These are phyloP conservation scores for Hiodon tergisus DNA, from an alignment of 2,113 vertebrate species.

Conservation along the genomic window DNA sequence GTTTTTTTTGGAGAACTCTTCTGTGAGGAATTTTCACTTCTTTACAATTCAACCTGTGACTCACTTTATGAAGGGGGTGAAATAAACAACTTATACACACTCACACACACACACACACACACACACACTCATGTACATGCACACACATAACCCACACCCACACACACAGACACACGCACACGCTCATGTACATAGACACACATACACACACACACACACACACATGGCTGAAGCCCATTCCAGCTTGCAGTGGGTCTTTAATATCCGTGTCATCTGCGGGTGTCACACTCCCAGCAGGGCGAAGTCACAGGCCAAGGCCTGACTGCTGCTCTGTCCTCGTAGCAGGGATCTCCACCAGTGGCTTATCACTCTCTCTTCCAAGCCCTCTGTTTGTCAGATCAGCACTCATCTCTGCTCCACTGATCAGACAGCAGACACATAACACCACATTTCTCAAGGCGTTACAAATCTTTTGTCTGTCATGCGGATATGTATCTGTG, in stretches of 20 bases:
- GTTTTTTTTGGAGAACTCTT: slow-evolving; percentile 47
- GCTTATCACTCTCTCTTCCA: slow-evolving; percentile 38
- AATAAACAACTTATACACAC: slow-evolving; percentile 49
- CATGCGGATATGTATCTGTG: no score
- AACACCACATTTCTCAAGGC: no score
- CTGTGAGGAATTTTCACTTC: slow-evolving; percentile 54
- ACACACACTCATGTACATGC: slow-evolving; percentile 6
- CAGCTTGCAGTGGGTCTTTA: slow-evolving; percentile 37
- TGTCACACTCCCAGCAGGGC: slow-evolving; percentile 62
- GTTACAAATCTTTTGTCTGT: no score
- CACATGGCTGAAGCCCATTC: slow-evolving; percentile 57
- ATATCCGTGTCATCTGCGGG: slow-evolving; percentile 49
- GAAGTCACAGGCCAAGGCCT: slow-evolving; percentile 34
- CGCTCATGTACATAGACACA: slow-evolving; percentile 10
- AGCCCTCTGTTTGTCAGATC: neutral
- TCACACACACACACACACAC: slow-evolving; percentile 26
- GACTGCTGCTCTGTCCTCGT: slow-evolving; percentile 49
- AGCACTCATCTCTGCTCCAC: no score
- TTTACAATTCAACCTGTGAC: slow-evolving; percentile 55
- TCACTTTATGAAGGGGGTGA: slow-evolving; percentile 58
- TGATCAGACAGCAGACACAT: no score
- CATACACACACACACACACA: slow-evolving; percentile 42
- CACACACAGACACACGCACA: slow-evolving; percentile 39
- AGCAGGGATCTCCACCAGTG: slow-evolving; percentile 42
- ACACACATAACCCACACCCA: no score